These are phyloP conservation scores for Tenthredo distinguenda DNA, from an alignment of 2,888 invertebrate species.

Conservation along the genomic window DNA sequence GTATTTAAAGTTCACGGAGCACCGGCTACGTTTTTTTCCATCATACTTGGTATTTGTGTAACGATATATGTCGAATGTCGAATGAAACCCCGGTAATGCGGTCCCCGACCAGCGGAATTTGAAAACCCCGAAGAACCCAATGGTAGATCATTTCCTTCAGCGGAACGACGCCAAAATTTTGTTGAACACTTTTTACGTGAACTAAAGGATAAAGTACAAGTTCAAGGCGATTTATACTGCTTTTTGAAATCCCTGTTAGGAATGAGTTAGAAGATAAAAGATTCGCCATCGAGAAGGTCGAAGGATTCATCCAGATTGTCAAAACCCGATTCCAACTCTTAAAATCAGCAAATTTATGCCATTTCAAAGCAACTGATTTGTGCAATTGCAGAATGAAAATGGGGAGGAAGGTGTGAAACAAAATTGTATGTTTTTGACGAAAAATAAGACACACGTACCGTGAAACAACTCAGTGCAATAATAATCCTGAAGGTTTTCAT, in stretches of 20 bases:
- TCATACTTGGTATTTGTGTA: not conserved
- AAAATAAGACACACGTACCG: constrained; percentile 19
- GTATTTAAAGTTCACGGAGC: not conserved
- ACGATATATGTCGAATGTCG: not conserved
- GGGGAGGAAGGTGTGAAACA: not conserved
- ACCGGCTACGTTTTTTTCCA: not conserved
- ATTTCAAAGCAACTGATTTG: not conserved
- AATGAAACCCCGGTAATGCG: not conserved
- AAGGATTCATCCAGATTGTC: not conserved
- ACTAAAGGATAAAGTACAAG: not conserved
- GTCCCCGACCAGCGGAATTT: not conserved
- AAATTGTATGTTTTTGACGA: not conserved
- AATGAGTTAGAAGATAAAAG: not conserved
- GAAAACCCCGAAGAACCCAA: not conserved
- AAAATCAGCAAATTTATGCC: not conserved
- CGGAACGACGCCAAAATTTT: not conserved
- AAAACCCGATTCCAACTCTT: not conserved
- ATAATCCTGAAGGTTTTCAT: constrained; percentile 34
- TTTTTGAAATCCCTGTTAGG: not conserved
- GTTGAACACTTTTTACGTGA: not conserved
- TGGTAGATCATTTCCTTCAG: not conserved
- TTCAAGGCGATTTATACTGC: not conserved
- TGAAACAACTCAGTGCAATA: constrained; percentile 23
- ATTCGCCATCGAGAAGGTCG: not conserved
- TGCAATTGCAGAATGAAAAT: not conserved